Evolutionary conservation across 2,797 vertebrate species (phyloP).

Genomic region (Sciaenops ocellatus): DNA sequence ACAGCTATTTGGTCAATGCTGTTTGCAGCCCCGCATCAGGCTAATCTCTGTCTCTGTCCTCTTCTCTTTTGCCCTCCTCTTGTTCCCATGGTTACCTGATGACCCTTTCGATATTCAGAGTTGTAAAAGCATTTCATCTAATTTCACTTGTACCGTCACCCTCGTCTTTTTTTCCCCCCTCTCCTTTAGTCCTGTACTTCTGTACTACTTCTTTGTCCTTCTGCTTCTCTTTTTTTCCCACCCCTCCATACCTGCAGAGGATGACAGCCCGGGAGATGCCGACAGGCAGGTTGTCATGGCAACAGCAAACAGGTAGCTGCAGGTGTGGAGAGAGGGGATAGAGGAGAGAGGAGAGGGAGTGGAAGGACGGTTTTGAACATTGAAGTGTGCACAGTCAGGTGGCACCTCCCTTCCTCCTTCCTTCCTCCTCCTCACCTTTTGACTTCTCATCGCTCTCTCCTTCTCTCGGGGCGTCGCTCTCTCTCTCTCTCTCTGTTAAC

Average conservation of each 20-base stretch:
- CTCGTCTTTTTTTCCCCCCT: not conserved
- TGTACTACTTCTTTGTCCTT: not conserved
- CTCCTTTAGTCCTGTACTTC: not conserved
- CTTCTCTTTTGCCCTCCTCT: conserved; percentile 32
- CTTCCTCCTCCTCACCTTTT: conserved; percentile 24
- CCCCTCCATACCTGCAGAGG: conserved; percentile 48
- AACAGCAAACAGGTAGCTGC: conserved; percentile 73
- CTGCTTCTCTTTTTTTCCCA: not conserved
- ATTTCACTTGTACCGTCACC: conserved; percentile 1
- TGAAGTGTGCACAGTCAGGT: conserved; percentile 14
- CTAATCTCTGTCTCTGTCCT: conserved; percentile 28
- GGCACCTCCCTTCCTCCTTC: not conserved
- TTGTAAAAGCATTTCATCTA: conserved; percentile 47
- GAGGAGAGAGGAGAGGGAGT: conserved; percentile 11
- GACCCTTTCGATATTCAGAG: conserved; percentile 62
- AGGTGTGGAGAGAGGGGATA: conserved; percentile 48
- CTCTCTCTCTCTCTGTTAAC: conserved; percentile 37
- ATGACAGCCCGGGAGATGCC: conserved; percentile 39
- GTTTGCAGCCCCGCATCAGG: conserved; percentile 7
- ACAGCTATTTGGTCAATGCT: conserved; percentile 5
- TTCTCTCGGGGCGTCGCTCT: not conserved
- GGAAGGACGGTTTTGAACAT: conserved; percentile 21
- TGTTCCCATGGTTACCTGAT: conserved; percentile 81
- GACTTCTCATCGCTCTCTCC: conserved; percentile 1
- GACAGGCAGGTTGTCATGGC: conserved; percentile 70